A percentile compares a stretch with the other conserved stretches of the same genome.
phyloP scores from a whole-genome alignment of 2,888 invertebrate genomes.

The Agelastica alni region DNA sequence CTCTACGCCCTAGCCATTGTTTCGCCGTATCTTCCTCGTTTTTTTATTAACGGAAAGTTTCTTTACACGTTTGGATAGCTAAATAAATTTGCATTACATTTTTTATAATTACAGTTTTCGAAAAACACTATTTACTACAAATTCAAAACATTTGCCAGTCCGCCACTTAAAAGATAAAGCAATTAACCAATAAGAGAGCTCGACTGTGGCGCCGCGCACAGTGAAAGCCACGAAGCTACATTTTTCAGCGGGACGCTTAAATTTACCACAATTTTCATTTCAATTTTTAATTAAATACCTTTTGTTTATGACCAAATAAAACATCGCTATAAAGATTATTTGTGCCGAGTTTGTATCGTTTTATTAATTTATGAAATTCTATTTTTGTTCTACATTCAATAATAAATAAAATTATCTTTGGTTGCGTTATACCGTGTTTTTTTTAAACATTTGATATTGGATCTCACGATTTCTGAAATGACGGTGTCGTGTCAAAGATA shows the following conservation, averaged over 20 bases:
- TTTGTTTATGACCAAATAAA: too few relatives aligned
- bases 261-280: too few relatives aligned
- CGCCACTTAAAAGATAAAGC: conserved; percentile 48
- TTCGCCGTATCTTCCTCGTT: neutral
- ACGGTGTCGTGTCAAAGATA: too few relatives aligned
- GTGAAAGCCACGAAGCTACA: neutral
- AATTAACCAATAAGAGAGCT: conserved; percentile 48
- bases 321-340: too few relatives aligned
- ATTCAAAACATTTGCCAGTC: conserved; percentile 52
- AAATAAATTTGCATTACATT: conserved; percentile 12
- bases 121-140: conserved; percentile 45
- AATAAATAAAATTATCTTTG: too few relatives aligned
- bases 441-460: too few relatives aligned
- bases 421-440: too few relatives aligned
- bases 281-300: too few relatives aligned
- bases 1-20: conserved; percentile 46
- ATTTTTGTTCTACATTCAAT: too few relatives aligned
- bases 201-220: conserved; percentile 26
- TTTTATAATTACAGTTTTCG: conserved; percentile 27
- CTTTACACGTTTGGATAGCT: conserved; percentile 3
- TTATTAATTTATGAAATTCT: too few relatives aligned
- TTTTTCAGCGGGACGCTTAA: neutral
- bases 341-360: too few relatives aligned
- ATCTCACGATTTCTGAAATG: too few relatives aligned
- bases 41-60: neutral